A percentile compares a stretch with the other conserved stretches of the same genome.
Evolutionary conservation across 2,797 vertebrate genomes (phyloP).

Genomic region (Propithecus perrieri): DNA sequence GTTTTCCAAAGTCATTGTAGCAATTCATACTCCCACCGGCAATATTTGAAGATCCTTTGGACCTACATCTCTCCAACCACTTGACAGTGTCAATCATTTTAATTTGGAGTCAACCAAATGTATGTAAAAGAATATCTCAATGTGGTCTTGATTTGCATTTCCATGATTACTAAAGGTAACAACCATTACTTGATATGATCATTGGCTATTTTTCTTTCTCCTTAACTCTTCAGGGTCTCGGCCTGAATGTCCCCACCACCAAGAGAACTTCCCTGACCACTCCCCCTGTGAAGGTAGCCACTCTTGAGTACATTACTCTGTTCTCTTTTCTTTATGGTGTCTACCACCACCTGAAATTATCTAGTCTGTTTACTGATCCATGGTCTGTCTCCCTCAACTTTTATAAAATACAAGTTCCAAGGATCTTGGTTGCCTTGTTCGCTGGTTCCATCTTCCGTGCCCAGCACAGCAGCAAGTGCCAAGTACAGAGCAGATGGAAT

Average conservation of each 20-base stretch:
- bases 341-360: neutral
- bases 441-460: neutral
- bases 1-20: neutral
- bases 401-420: neutral
- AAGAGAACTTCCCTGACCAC: neutral
- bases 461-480: neutral
- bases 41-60: neutral
- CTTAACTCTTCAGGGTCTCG: neutral
- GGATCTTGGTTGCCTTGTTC: neutral
- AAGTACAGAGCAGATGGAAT: neutral
- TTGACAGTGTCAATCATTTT: neutral
- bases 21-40: neutral
- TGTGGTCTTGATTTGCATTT: neutral
- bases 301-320: neutral
- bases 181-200: neutral
- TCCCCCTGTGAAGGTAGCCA: neutral
- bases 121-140: neutral
- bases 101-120: neutral
- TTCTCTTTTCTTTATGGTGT: neutral
- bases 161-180: neutral
- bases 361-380: neutral
- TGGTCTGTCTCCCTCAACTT: neutral
- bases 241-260: neutral
- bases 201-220: neutral
- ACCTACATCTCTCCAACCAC: neutral